Evolutionary conservation across 2,113 vertebrate species (phyloP), one percentile per base, ranked within the genome.

Genomic region (Triplophysa rosa): DNA sequence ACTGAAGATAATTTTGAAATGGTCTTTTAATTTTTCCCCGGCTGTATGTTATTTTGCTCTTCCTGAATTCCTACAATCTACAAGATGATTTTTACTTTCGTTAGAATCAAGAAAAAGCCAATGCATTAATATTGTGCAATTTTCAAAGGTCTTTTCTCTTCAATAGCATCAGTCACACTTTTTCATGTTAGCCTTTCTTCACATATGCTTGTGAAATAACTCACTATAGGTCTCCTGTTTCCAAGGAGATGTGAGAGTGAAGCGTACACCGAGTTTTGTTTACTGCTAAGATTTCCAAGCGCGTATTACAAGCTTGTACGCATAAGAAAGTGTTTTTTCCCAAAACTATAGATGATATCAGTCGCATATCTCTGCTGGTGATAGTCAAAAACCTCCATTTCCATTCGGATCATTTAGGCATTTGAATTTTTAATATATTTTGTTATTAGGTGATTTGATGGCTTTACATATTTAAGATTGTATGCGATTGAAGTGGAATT

Each of bases 161-260:
- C 14, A 29, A 26, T 45, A 29, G 9, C 23, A 69, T 52, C 54
- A 9, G 24, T 10, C 19, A 1, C 23, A 37, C 4, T 47, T 71
- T 37, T 58, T 72, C 37, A 63, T 47, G 40, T 63, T 59, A 63
- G 8, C 21, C 1, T 59, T 40, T 74, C 59, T 74, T 63, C 26
- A 37, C n/a, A 63, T 40, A 74, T 74, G 58, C 7, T 74, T 45
- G 71, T 73, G 71, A 61, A 21, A 33, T 33, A 76, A 61, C 24
- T 49, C 45, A 54, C 73, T 76, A 76, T 76, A 65, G 26, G 45
- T 65, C 73, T 74, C 58, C 71, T 65, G 73, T 76, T 76, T 76
- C 73, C 73, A 64, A 76, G 73, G 73, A 65, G 73, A 76, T 76
- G 73, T 23, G 33, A 19, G 61, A 52, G 26, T 17, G 23, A 76